These are phyloP conservation scores for Malurus splendens DNA, from an alignment of 2,797 vertebrate species.

Conservation along the genomic window DNA sequence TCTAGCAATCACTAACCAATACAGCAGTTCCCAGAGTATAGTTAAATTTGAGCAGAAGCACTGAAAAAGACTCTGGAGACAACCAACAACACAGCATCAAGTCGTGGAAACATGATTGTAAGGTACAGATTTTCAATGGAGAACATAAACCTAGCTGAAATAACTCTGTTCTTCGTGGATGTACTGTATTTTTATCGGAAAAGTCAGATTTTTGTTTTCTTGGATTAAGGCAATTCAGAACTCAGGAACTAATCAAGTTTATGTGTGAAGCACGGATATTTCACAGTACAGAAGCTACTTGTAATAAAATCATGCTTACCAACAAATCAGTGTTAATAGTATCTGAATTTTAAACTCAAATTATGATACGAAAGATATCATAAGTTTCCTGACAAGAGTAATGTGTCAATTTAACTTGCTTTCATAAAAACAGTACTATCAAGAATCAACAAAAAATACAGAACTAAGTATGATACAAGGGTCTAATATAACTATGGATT, in stretches of 20 bases:
- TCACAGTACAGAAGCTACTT: not conserved
- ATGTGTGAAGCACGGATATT: not conserved
- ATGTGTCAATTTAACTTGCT: not conserved
- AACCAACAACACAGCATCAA: not conserved
- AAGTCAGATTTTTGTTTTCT: not conserved
- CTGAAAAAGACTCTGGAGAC: not conserved
- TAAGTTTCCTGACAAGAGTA: not conserved
- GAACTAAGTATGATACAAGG: not conserved
- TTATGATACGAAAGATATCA: not conserved
- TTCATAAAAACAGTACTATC: not conserved
- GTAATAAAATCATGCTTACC: not conserved
- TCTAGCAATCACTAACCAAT: conserved; percentile 37
- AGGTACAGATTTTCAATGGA: not conserved
- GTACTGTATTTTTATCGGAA: not conserved
- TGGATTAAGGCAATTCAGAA: not conserved
- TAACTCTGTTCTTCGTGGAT: not conserved
- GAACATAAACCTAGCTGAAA: not conserved
- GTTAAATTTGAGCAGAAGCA: not conserved
- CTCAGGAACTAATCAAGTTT: not conserved
- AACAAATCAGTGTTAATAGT: not conserved
- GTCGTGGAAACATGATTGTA: not conserved
- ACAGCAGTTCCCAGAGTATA: not conserved
- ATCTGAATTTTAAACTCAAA: not conserved
- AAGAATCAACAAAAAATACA: not conserved
- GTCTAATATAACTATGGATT: not conserved